Conservation (phyloP, 2,797 vertebrate genomes). For the Poecilia wingei region DNA sequence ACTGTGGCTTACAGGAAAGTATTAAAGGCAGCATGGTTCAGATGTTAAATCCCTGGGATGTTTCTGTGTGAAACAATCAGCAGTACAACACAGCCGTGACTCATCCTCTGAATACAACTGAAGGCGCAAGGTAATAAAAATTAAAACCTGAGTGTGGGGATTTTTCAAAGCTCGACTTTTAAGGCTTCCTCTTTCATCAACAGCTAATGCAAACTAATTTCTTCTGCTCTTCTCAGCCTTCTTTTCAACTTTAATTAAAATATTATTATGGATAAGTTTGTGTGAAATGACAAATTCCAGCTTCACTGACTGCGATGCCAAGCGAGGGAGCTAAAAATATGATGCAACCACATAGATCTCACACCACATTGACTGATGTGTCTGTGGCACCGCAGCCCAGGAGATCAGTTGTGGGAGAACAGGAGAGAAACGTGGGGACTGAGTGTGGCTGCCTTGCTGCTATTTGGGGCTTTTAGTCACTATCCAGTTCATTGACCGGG, state of each 20-base stretch:
- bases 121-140: conserved; percentile 55
- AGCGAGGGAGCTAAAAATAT: not conserved
- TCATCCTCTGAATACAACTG: conserved; percentile 52
- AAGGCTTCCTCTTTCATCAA: not conserved
- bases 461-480: conserved; percentile 75
- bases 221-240: not conserved
- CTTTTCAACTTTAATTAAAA: not conserved
- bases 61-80: conserved; percentile 57
- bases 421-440: conserved; percentile 34
- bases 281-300: not conserved
- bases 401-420: conserved; percentile 32
- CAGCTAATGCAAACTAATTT: not conserved
- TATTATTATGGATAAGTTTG: not conserved
- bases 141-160: conserved; percentile 53
- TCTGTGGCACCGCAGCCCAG: not conserved
- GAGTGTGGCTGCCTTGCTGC: conserved; percentile 66
- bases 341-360: not conserved
- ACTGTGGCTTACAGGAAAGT: conserved; percentile 38
- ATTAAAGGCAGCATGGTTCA: conserved; percentile 37
- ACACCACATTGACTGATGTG: conserved; percentile 8
- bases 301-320: not conserved
- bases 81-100: conserved; percentile 49
- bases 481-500: conserved; percentile 76
- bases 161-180: conserved; percentile 53
- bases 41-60: conserved; percentile 55